Base-by-base conservation (phyloP, 2,797 vertebrate genomes). In the Sus cebifrons region DNA sequence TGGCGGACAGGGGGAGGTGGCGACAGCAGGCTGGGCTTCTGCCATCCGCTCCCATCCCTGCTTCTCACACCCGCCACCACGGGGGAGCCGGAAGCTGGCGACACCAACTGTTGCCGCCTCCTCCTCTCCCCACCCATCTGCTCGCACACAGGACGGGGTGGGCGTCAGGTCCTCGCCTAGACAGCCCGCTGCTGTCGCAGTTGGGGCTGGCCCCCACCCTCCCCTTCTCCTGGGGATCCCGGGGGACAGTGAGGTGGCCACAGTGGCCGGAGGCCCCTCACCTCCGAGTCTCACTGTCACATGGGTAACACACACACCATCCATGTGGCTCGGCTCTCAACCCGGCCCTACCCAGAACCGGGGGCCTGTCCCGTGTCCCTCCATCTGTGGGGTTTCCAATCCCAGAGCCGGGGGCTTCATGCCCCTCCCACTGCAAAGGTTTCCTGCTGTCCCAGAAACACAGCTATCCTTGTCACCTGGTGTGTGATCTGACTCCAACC, bases 71-170 rank as follows among this genome's bases (percentile, higher is more conserved):
- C 94, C 65, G 23, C 85, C 58, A 29, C 73, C 11, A 27, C 27
- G 25, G 23, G 84, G 86, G 89, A 89, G 71, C 89, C 52, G 23
- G 95, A 67, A 95, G 89, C 87, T 86, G 93, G 87, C 87, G 54
- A 87, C 85, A 65, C 93, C 94, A 81, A 92, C 93, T 82, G 95
- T 73, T 81, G 71, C 91, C 17, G 27, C 95, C 49, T 21, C 87
- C 91, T 40, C 70, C 56, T 82, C 95, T 94, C 96, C 88, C 89
- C 79, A 96, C 65, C 97, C 97, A 96, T 96, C 97, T 96, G 96
- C 88, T 96, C 84, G 64, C 0, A 0, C 36, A 13, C 44, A 73
- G 85, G 67, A 18, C 73, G 1, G 17, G 68, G 87, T 89, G 83
- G 91, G 67, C 2, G 20, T 75, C 29, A 10, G 81, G 96, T 18